These are phyloP conservation scores for Macropodus opercularis DNA, from an alignment of 2,797 vertebrate species.

Conservation along the genomic window DNA sequence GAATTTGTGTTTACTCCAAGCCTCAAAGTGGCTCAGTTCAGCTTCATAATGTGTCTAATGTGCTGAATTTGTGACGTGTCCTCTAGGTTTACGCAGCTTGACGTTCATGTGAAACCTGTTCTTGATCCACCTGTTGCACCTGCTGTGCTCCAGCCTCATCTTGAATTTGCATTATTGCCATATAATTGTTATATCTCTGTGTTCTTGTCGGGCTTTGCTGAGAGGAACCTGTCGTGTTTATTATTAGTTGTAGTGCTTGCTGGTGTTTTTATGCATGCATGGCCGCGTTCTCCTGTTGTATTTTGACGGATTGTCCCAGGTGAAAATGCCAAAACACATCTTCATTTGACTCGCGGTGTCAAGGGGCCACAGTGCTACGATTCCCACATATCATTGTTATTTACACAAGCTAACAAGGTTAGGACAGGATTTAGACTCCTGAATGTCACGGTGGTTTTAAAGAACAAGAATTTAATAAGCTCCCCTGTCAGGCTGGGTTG, in stretches of 20 bases:
- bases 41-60: too few species aligned
- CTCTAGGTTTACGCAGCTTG: too few species aligned
- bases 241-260: slow-evolving; percentile 16
- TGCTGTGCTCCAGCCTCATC: neutral
- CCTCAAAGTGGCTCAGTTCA: too few species aligned
- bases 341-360: slow-evolving; percentile 48
- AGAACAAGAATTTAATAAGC: slow-evolving; percentile 79
- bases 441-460: slow-evolving; percentile 79
- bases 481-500: slow-evolving; percentile 75
- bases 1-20: too few species aligned
- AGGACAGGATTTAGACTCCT: slow-evolving; percentile 76
- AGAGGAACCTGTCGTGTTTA: neutral
- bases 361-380: slow-evolving; percentile 31
- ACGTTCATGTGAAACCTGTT: slow-evolving; percentile 9
- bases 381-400: slow-evolving; percentile 68
- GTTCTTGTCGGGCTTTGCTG: slow-evolving; percentile 6
- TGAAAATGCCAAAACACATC: slow-evolving; percentile 58
- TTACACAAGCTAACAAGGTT: slow-evolving; percentile 80
- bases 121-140: too few species aligned
- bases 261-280: slow-evolving; percentile 17
- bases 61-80: too few species aligned
- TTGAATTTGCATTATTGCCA: neutral
- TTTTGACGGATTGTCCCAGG: slow-evolving; percentile 35
- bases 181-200: neutral
- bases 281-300: slow-evolving; percentile 2